phyloP scores from a whole-genome alignment of 2,113 vertebrate species.

The Istiophorus platypterus region DNA sequence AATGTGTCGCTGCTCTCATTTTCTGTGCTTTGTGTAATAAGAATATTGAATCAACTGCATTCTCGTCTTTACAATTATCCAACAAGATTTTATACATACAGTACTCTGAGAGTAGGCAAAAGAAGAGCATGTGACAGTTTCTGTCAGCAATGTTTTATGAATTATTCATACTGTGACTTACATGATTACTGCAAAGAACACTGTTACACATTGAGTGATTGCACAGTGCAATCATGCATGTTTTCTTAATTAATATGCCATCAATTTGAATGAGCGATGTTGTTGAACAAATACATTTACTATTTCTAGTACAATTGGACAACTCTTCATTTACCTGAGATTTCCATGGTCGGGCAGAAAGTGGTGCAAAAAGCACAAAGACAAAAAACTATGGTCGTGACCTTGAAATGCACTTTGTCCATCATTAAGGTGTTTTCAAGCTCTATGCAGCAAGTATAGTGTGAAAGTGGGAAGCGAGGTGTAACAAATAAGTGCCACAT shows the following conservation, averaged over 20 bases:
- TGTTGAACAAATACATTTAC: neutral
- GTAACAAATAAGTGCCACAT: neutral
- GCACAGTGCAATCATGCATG: neutral
- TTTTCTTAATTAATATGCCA: neutral
- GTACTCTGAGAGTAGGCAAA: neutral
- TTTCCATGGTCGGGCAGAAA: neutral
- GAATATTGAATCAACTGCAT: constrained; percentile 38
- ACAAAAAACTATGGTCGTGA: neutral
- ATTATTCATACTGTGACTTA: constrained; percentile 35
- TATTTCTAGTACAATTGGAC: neutral
- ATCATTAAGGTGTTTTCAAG: neutral
- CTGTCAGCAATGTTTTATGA: constrained; percentile 9
- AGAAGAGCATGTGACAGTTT: neutral
- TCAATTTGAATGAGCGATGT: neutral
- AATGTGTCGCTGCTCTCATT: constrained; percentile 38
- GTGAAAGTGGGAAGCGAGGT: neutral
- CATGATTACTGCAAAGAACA: constrained; percentile 25
- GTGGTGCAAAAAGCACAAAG: neutral
- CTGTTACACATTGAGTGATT: neutral
- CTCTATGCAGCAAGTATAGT: neutral
- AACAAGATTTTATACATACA: neutral
- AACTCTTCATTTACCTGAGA: neutral
- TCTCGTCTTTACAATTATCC: constrained; percentile 14
- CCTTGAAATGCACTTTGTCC: constrained; percentile 3
- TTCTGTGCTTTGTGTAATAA: constrained; percentile 46